Base-by-base conservation (phyloP, 1,140 invertebrate species). In the Drosophila triauraria region DNA sequence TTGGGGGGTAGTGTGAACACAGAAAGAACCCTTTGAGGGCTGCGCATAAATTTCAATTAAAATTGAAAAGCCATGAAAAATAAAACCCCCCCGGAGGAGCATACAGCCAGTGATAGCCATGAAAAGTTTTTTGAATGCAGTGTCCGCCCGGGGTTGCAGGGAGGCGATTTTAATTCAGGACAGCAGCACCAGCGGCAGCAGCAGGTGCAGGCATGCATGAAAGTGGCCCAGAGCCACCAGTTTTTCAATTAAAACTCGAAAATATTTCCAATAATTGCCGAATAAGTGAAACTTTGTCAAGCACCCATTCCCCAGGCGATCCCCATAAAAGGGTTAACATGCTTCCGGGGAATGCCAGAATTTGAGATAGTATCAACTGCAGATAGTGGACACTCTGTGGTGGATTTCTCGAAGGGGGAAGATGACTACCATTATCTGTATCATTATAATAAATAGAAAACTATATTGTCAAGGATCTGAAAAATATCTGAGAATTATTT, bases 1-100 rank as follows among this genome's bases (percentile, higher is more conserved):
- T 42, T 17, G 71, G 54, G 54, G 42, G 53, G 61, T 72, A 72
- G 69, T 72, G 67, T 32, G 43, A 53, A 44, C 69, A 69, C 20
- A 10, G 20, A 46, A 15, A 9, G 40, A 79, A 77, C 70, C 82
- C 75, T 82, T 79, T 80, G 53, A 35, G 67, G 32, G 50, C 56
- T 61, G 86, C 38, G 85, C 86, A 91, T 90, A 90, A 90, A 90
- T 90, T 90, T 90, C 86, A 90, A 90, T 90, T 90, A 91, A 85
- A 90, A 90, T 90, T 76, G 81, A 85, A 90, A 90, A 85, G 81
- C 85, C 85, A 90, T 90, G 85, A 82, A 90, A 90, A 82, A 82
- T 85, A 80, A 53, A 75, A 53, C 1, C 30, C 35, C 47, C 23
- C 46, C 50, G 71, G 43, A 42, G 42, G 32, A 44, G 23, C 30